phyloP scores from a whole-genome alignment of 1,140 invertebrate species.

The Trissolcus basalis region DNA sequence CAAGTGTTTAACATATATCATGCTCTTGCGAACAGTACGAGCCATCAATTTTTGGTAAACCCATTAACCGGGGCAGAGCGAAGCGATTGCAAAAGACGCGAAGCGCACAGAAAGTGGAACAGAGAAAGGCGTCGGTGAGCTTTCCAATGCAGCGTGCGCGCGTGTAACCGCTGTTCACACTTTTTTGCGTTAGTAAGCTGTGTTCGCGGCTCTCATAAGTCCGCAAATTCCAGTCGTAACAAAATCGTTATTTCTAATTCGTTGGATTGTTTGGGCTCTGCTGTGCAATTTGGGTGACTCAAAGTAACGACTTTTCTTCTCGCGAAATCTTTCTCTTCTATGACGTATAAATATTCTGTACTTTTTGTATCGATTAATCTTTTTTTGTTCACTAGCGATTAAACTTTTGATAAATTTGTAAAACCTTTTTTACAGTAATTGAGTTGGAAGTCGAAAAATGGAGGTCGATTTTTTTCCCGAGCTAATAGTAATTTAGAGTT shows the following conservation, averaged over 20 bases:
- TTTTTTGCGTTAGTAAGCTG: slow-evolving; percentile 51
- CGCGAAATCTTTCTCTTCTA: no score
- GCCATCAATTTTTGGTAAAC: slow-evolving; percentile 71
- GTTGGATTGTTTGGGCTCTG: slow-evolving; percentile 26
- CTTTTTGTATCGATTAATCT: no score
- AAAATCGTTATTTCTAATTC: slow-evolving; percentile 50
- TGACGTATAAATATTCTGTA: no score
- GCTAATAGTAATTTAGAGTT: slow-evolving; percentile 9
- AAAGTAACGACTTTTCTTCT: slow-evolving; percentile 9
- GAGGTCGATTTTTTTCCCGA: no score
- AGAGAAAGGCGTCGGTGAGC: slow-evolving; percentile 36
- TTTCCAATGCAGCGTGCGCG: slow-evolving; percentile 49
- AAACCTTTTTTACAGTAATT: background rate
- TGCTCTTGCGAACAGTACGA: slow-evolving; percentile 53
- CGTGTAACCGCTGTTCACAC: slow-evolving; percentile 61
- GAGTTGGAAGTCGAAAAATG: no score
- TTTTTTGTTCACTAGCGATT: no score
- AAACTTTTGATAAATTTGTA: background rate
- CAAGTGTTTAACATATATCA: slow-evolving; percentile 60
- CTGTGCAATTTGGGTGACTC: slow-evolving; percentile 27
- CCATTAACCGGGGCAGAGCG: slow-evolving; percentile 67
- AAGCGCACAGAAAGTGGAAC: slow-evolving; percentile 36
- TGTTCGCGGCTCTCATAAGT: slow-evolving; percentile 36
- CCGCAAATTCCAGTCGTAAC: slow-evolving; percentile 24
- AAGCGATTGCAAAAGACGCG: slow-evolving; percentile 28